phyloP scores from a whole-genome alignment of 2,113 vertebrate species.

The Bubo bubo region DNA sequence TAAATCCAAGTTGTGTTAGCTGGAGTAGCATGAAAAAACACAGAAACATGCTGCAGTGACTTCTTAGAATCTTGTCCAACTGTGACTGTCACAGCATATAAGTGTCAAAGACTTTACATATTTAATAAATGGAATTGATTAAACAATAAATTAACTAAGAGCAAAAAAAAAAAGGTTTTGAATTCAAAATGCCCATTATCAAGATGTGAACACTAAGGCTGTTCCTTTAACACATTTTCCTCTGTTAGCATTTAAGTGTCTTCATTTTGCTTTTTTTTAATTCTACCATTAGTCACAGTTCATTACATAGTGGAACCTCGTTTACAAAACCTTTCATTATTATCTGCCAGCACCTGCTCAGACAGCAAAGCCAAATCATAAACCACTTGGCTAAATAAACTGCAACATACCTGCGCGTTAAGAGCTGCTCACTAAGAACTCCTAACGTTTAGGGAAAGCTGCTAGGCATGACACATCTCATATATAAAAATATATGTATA shows the following conservation, averaged over 20 bases:
- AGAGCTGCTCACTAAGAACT: not conserved
- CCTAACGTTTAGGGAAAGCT: not conserved
- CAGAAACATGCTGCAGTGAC: not conserved
- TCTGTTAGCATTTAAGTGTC: not conserved
- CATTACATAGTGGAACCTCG: not conserved
- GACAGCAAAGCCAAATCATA: not conserved
- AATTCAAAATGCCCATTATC: not conserved
- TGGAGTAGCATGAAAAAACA: not conserved
- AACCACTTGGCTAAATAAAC: not conserved
- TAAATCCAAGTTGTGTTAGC: not conserved
- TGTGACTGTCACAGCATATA: not conserved
- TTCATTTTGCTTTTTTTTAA: not conserved
- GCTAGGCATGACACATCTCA: not conserved
- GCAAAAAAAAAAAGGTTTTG: not conserved
- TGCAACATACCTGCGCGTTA: not conserved
- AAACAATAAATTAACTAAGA: not conserved
- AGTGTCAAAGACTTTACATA: not conserved
- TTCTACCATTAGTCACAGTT: not conserved
- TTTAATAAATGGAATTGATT: not conserved
- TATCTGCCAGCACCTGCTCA: not conserved
- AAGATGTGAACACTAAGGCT: not conserved
- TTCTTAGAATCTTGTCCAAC: not conserved
- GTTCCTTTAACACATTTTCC: not conserved
- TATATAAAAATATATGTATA: not conserved
- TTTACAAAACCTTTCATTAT: not conserved